Evolutionary conservation across 2,888 invertebrate genomes (phyloP), one percentile per base, ranked within the genome.

Genomic region (Hololepta plana): DNA sequence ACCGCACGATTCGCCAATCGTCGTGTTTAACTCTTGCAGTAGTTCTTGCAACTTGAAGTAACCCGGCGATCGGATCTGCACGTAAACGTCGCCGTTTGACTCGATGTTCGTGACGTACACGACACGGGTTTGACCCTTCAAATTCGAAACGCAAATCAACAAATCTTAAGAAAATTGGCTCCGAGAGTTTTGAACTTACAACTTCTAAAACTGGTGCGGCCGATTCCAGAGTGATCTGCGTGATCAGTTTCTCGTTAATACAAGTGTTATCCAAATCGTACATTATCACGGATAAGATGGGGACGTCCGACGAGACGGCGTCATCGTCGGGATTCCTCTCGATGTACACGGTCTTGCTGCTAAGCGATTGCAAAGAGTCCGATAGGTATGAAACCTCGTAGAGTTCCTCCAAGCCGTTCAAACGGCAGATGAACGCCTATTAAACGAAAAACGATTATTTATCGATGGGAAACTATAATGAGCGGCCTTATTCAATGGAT

Each of bases 391-490:
- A 46, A 1, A 39, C 42, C 20, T 51, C 51, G 17, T 50, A 47
- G 35, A 68, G 60, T 23, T 73, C 74, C 49, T 80, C 80, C 24
- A 79, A 53, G 3, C 75, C 77, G 24, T 64, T 67, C 41, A 81
- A 51, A 10, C 69, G 67, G 35, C 79, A 64, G 35, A 71, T 64
- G 31, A 80, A 62, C 12, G 74, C 79, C 68, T 71, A 38, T 19
- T 42, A 27, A 34, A 23, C 12, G 7, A 31, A 29, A 17, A 20
- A 10, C 11, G 15, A 11, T 17, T 17, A 7, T 17, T 7, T 7
- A 17, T n/a, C 7, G n/a, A 7, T 7, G n/a, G n/a, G 7, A 7
- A 7, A 17, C 17, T 7, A 17, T 8, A 28, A 23, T 16, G 8
- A 6, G 5, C 6, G 13, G 6, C 20, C 10, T 21, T 20, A 26